Evolutionary conservation across 2,113 vertebrate genomes (phyloP), one percentile per base, ranked within the genome.

Genomic region (Psephotus haematonotus): DNA sequence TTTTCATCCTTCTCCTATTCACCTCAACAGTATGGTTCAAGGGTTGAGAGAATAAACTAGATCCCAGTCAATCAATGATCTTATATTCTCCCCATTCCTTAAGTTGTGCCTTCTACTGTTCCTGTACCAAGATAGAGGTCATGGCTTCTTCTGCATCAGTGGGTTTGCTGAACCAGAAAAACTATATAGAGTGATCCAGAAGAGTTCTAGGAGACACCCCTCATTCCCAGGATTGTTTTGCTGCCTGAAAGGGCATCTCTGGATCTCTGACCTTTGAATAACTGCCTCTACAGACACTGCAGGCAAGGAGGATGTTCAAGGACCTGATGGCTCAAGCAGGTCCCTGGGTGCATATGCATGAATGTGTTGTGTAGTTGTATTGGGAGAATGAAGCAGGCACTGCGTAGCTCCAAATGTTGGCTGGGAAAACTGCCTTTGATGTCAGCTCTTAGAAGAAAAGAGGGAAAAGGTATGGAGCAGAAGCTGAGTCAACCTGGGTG

Each of bases 401-500:
- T 72, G 44, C 17, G 2, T 47, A 41, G 59, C 85, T 93, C 64
- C 88, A 93, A 76, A 92, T 96, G 79, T 70, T 90, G 88, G 71
- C 75, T 78, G 39, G 78, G 85, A 33, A 60, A 82, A 46, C 43
- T 28, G 15, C 8, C 14, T 28, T 77, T 80, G 24, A 49, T 77
- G 50, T 94, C 82, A 83, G 28, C 37, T 62, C n/a, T n/a, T 17
- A 43, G 46, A 88, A 68, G 68, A 87, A 44, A 67, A 76, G 18
- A 83, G 18, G 59, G 80, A 81, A 41, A 95, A 95, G 86, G 59
- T 86, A 62, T 28, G 78, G 79, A 85, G 65, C 29, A 57, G 91
- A 5, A 50, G 55, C 93, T 96, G 91, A 94, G 68, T 94, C 92
- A 89, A 75, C 44, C 55, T 53, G 94, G 95, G 84, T 77, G 93